Base-by-base conservation (phyloP, 2,888 invertebrate genomes). In the Spodoptera exigua region DNA sequence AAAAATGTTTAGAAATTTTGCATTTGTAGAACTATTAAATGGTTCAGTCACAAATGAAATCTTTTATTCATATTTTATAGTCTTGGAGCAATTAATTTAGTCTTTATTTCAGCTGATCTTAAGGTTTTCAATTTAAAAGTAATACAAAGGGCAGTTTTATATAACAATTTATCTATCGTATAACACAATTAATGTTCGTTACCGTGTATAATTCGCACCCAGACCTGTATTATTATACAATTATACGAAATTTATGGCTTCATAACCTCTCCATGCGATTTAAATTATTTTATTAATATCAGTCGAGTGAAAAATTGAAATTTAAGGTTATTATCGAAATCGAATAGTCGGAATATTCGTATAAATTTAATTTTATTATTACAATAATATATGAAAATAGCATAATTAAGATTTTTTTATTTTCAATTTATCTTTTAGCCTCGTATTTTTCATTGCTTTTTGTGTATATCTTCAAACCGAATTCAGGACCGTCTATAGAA, bases 211-310 rank as follows among this genome's bases (percentile, higher is more conserved):
- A 53, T 55, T 70, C 45, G 45, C 12, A 11, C 40, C 14, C 36
- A 54, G 27, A 14, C 9, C 45, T 11, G 40, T 49, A 49, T 40
- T 52, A 53, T 49, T 49, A 67, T 18, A 46, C 27, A 49, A 53
- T 69, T 54, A 54, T 37, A 13, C 17, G 36, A 11, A 21, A 49
- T 54, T 70, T 54, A 65, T 48, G 70, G 16, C 39, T 45, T 37
- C 32, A 54, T 35, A 69, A 53, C 48, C 14, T 45, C 17, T 11
- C 60, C 27, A 27, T 9, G n/a, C 10, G n/a, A 60, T 44, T 43
- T 39, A 59, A 67, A 68, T 62, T 68, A 60, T 37, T 27, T 37
- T 60, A 43, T 43, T 59, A 27, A 67, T 67, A 59, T 43, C 12
- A 55, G 43, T 36, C 27, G 35, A 14, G 27, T 32, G n/a, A 16